A percentile compares a stretch with the other conserved stretches of the same genome.
Conservation (phyloP, 1,140 invertebrate genomes). For the Leptinotarsa lineolata region DNA sequence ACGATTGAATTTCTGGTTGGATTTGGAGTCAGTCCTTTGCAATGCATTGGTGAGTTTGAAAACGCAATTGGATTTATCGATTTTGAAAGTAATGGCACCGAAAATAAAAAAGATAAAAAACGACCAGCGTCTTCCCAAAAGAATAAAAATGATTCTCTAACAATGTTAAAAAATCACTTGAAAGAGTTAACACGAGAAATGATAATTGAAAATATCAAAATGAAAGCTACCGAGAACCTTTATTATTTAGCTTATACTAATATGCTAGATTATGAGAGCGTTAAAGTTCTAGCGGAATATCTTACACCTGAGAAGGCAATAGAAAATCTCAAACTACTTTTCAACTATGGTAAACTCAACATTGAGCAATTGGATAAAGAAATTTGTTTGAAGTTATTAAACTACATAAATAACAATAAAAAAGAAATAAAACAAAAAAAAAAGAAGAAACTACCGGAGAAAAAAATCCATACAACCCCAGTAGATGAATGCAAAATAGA, state of each 20-base stretch:
- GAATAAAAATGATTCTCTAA: slow-evolving; percentile 23
- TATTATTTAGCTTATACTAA: slow-evolving; percentile 33
- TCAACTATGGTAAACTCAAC: slow-evolving; percentile 31
- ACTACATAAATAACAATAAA: slow-evolving; percentile 32
- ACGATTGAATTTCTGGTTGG: slow-evolving; percentile 40
- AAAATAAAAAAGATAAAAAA: slow-evolving; percentile 31
- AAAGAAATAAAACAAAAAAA: slow-evolving; percentile 23
- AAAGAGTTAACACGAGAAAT: slow-evolving; percentile 30
- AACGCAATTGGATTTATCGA: slow-evolving; percentile 40
- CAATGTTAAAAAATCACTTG: slow-evolving; percentile 28
- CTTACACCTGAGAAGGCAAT: slow-evolving; percentile 33
- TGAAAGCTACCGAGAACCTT: slow-evolving; percentile 33
- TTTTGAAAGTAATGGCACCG: slow-evolving; percentile 18
- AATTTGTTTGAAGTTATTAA: slow-evolving; percentile 26
- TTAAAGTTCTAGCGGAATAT: slow-evolving; percentile 35
- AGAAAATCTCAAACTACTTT: slow-evolving; percentile 35
- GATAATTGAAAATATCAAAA: slow-evolving; percentile 38
- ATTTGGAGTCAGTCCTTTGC: slow-evolving; percentile 44
- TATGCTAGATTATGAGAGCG: slow-evolving; percentile 30
- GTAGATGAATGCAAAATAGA: background rate
- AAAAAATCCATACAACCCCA: too few species aligned
- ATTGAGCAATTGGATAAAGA: slow-evolving; percentile 19
- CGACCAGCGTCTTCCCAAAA: background rate
- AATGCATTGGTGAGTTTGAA: slow-evolving; percentile 33
- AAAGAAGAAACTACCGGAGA: background rate